Base-by-base conservation (phyloP, 2,113 vertebrate species). In the Oxyura jamaicensis region DNA sequence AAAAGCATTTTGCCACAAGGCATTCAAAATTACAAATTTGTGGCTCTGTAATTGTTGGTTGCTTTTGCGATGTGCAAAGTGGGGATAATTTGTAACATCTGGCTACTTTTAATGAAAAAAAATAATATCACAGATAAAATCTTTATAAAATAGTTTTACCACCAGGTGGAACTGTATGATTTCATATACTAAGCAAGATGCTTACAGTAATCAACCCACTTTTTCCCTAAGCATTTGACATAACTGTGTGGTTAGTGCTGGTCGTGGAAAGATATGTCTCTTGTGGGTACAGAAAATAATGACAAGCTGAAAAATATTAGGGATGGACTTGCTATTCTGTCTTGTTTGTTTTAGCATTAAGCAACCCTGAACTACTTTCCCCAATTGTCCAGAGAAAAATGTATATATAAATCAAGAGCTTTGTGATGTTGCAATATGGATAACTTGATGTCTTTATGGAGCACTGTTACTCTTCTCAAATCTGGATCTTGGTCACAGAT, bases 161-260 rank as follows among this genome's bases (percentile, higher is more conserved):
- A 85, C 71, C 82, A 84, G 63, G 67, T 85, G 84, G 87, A 95
- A 95, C n/a, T 46, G 25, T 31, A 10, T 74, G 58, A 94, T 14
- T 85, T 79, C 73, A 36, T 50, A 79, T 67, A 80, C 73, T 92
- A 87, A 82, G 21, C 14, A 79, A 89, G 56, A 84, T 4, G 9
- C 53, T 81, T 75, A 72, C 2, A 44, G 55, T 59, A 71, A 72
- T 86, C 68, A 74, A 88, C 76, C 21, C n/a, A 65, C 19, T 86
- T 95, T 83, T 63, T 15, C 22, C 4, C 22, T 74, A 75, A 72
- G 73, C 28, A 53, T 83, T 52, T 67, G 20, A 85, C 48, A 28
- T 42, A 88, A 86, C 67, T n/a, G 67, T 1, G 2, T 94, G 53
- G 50, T 48, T 89, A 86, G 58, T 41, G 29, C 35, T 87, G 29